Base-by-base conservation (phyloP, 1,140 invertebrate species). In the Cylas formicarius region DNA sequence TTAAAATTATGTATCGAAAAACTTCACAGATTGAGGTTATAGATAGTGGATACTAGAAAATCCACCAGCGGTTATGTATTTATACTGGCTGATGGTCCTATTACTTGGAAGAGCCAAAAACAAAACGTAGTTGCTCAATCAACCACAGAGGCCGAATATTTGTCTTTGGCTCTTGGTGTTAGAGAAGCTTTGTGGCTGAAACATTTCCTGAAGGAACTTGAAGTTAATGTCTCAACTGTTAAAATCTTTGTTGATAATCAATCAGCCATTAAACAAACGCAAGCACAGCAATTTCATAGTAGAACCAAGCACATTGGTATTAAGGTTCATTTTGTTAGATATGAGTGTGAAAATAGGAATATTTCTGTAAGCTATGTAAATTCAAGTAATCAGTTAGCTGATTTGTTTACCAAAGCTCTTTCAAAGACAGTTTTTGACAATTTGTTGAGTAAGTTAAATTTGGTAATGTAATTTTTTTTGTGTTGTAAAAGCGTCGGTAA, bases 141-240 rank as follows among this genome's bases (percentile, higher is more conserved):
- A 13, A 63, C 53, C 13, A 61, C 59, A n/a, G 65, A 68, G 51
- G 57, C 66, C 1, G 65, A 69, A 42, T 66, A 63, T 38, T 53
- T 63, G 26, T 53, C 63, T 3, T 33, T 65, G 19, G 39, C 53
- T 9, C 40, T 40, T 7, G 56, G 46, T n/a, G 23, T 22, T 11
- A 48, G 48, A 44, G 57, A 58, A 49, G 43, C 37, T 18, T 34
- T 45, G 9, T 50, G 33, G 23, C 22, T 49, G 20, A 41, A 41
- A 17, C 20, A 9, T 6, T 33, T 41, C n/a, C 23, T 41, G 2
- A 24, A 21, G 24, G 9, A 35, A 33, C 10, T 45, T 13, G 8
- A 65, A 32, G 16, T 26, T 17, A 13, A 22, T n/a, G 14, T 36
- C 9, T 31, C 38, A 31, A 20, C 24, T 29, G 20, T 41, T 11